Conservation (phyloP, 2,113 vertebrate species). For the Corythoichthys haematopterus region DNA sequence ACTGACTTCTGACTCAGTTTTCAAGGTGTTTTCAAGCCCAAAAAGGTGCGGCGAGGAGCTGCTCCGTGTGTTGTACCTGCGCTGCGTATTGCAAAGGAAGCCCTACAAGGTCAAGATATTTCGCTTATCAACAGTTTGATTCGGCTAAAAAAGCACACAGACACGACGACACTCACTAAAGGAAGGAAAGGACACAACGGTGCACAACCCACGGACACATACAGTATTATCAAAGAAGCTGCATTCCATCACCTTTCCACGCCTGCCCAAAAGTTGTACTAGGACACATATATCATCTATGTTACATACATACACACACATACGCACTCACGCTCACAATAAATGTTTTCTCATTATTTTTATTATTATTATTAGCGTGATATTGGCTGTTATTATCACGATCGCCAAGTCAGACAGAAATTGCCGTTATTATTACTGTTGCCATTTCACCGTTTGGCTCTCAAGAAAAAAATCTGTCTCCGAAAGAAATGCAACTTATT, state of each 20-base stretch:
- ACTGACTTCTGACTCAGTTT: not conserved
- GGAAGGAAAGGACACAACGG: constrained; percentile 5
- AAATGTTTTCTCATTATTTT: constrained; percentile 54
- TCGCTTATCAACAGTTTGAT: constrained; percentile 67
- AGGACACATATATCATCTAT: constrained; percentile 65
- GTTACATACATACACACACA: constrained; percentile 58
- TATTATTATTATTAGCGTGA: constrained; percentile 52
- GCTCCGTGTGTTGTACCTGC: constrained; percentile 66
- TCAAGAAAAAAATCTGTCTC: constrained; percentile 57
- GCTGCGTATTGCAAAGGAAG: constrained; percentile 80
- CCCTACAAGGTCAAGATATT: constrained; percentile 73
- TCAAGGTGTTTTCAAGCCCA: constrained; percentile 47
- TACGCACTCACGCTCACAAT: constrained; percentile 48
- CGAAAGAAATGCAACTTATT: constrained; percentile 53
- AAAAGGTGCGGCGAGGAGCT: constrained; percentile 57
- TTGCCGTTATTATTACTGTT: constrained; percentile 57
- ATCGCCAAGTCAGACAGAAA: constrained; percentile 43
- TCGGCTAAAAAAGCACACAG: constrained; percentile 46
- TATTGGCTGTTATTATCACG: constrained; percentile 51
- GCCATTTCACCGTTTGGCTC: constrained; percentile 57
- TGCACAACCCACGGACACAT: constrained; percentile 61
- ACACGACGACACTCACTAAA: constrained; percentile 5
- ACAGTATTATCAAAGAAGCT: constrained; percentile 64
- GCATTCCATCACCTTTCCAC: constrained; percentile 62
- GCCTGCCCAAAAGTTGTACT: constrained; percentile 58